phyloP scores from a whole-genome alignment of 2,888 invertebrate species.

The Diarsia brunnea region DNA sequence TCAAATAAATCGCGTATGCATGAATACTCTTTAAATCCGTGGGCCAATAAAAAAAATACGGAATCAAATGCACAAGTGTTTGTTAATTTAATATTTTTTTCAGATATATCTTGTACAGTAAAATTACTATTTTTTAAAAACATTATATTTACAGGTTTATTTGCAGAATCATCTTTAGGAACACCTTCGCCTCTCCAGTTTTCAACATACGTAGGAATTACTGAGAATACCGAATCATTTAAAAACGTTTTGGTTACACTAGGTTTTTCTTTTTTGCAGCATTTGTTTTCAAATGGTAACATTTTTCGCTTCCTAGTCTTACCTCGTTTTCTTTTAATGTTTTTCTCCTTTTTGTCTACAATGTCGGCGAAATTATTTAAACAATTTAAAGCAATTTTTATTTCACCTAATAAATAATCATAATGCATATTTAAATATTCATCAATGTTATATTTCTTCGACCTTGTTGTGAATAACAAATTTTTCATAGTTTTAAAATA shows the following conservation, averaged over 20 bases:
- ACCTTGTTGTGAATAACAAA: slow-evolving; percentile 51
- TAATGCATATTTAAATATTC: slow-evolving; percentile 52
- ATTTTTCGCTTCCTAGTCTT: slow-evolving; percentile 52
- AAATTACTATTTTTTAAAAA: slow-evolving; percentile 51
- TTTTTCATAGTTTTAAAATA: slow-evolving; percentile 55
- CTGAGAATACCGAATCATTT: slow-evolving; percentile 52
- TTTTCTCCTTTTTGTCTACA: slow-evolving; percentile 50
- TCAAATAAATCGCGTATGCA: slow-evolving; percentile 52
- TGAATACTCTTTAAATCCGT: slow-evolving; percentile 49
- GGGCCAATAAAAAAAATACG: slow-evolving; percentile 52
- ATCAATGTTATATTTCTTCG: slow-evolving; percentile 49
- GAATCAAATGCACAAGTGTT: slow-evolving; percentile 52
- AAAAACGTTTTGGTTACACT: slow-evolving; percentile 51
- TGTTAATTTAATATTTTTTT: slow-evolving; percentile 48
- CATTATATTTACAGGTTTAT: slow-evolving; percentile 51
- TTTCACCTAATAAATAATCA: slow-evolving; percentile 51
- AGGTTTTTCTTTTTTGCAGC: slow-evolving; percentile 49
- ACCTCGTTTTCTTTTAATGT: slow-evolving; percentile 51
- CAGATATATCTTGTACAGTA: slow-evolving; percentile 42
- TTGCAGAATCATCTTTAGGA: slow-evolving; percentile 51
- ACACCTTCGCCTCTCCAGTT: slow-evolving; percentile 52
- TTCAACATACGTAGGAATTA: slow-evolving; percentile 53
- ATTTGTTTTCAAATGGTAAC: slow-evolving; percentile 48
- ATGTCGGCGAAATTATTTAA: slow-evolving; percentile 48
- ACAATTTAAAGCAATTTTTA: slow-evolving; percentile 51